Conservation (phyloP, 2,113 vertebrate genomes). For the Elgaria multicarinata region DNA sequence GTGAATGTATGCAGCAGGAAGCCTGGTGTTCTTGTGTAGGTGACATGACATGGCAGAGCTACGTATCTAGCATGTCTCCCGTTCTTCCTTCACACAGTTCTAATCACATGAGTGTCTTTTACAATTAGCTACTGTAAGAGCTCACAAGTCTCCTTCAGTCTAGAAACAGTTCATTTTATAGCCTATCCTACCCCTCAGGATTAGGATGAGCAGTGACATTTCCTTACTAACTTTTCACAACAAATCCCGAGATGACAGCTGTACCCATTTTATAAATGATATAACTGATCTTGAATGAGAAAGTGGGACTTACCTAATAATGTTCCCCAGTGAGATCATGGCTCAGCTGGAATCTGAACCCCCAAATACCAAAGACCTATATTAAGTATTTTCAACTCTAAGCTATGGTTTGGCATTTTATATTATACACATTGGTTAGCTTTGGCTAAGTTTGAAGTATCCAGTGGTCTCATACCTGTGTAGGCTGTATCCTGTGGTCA, state of each 20-base stretch:
- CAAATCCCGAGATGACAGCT: not conserved
- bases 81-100: not conserved
- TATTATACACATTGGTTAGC: not conserved
- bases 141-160: not conserved
- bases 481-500: not conserved
- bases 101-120: not conserved
- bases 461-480: not conserved
- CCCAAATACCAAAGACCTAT: not conserved
- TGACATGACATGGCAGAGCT: not conserved
- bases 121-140: not conserved
- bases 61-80: not conserved
- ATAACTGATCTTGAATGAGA: not conserved
- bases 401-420: not conserved
- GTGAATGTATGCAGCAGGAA: not conserved
- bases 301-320: not conserved
- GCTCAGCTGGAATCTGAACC: not conserved
- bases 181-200: not conserved
- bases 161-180: not conserved
- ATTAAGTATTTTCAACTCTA: not conserved
- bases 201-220: not conserved
- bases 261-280: not conserved
- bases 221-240: not conserved
- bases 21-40: not conserved
- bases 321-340: not conserved
- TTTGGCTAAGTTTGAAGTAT: not conserved